A percentile compares a stretch with the other conserved stretches of the same genome.
Conservation (phyloP, 2,888 invertebrate genomes). For the Agrotis clavis region DNA sequence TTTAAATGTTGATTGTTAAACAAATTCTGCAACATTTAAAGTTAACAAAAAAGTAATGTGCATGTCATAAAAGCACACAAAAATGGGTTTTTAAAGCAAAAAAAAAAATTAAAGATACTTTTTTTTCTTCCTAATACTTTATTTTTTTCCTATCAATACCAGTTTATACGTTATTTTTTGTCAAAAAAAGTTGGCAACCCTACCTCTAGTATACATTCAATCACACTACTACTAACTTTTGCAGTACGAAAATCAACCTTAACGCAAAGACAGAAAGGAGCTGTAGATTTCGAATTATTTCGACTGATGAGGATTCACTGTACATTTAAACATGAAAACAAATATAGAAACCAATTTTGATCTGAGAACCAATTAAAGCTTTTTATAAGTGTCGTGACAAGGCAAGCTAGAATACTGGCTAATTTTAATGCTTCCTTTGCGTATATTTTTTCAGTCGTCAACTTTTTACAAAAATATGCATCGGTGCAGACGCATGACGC, state of each 20-base stretch:
- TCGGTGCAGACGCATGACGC: background rate
- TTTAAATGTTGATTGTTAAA: no score
- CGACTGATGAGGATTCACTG: background rate
- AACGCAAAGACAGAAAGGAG: background rate
- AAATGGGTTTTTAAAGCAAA: no score
- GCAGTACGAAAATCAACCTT: background rate
- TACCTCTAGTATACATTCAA: background rate
- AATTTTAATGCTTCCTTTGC: background rate
- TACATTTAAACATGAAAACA: conserved; percentile 19
- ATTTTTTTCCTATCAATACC: no score
- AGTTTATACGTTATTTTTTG: no score
- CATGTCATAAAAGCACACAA: no score
- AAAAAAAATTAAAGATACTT: no score
- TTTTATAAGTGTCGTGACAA: conserved; percentile 16
- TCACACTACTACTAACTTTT: background rate
- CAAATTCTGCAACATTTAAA: no score
- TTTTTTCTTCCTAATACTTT: no score
- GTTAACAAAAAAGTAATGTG: no score
- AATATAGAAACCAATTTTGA: conserved; percentile 7
- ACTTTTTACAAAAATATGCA: conserved; percentile 15
- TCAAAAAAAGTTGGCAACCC: no score
- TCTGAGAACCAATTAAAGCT: conserved; percentile 1
- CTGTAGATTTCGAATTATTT: background rate
- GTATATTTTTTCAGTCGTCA: background rate
- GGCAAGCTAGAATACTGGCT: background rate